Percentiles rank a stretch among this genome's conserved stretches.
Evolutionary conservation across 2,888 invertebrate species (phyloP).

Genomic region (Leucophenga maculata): DNA sequence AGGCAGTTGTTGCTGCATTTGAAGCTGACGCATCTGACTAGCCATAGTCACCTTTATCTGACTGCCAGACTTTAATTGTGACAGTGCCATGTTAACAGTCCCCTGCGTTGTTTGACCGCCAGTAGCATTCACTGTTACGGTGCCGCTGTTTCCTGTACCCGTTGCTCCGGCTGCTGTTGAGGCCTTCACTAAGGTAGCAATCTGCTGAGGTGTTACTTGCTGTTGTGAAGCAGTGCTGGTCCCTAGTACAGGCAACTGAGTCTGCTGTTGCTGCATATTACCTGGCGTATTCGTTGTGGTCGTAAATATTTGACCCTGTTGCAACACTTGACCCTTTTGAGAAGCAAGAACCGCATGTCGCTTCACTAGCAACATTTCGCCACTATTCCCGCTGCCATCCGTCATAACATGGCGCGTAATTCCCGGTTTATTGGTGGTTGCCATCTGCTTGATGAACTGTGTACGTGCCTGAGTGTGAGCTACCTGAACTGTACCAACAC

Average conservation of each 20-base stretch:
- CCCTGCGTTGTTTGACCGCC: constrained; percentile 57
- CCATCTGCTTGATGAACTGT: constrained; percentile 71
- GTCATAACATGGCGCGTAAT: constrained; percentile 72
- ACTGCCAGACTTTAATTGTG: constrained; percentile 71
- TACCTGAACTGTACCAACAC: constrained; percentile 74
- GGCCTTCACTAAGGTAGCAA: constrained; percentile 70
- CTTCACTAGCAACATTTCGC: constrained; percentile 76
- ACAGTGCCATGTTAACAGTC: constrained; percentile 70
- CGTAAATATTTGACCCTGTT: constrained; percentile 76
- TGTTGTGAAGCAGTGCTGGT: constrained; percentile 36
- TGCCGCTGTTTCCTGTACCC: constrained; percentile 53
- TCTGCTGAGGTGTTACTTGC: constrained; percentile 66
- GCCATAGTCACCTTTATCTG: constrained; percentile 75
- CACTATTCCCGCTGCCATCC: constrained; percentile 73
- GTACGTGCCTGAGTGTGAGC: constrained; percentile 70
- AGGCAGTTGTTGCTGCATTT: constrained; percentile 75
- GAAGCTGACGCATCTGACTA: constrained; percentile 79
- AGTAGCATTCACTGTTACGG: constrained; percentile 65
- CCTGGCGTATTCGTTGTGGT: constrained; percentile 68
- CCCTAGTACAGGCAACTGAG: constrained; percentile 46
- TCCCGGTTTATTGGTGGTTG: constrained; percentile 70
- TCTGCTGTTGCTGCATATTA: constrained; percentile 68
- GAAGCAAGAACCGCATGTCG: constrained; percentile 72
- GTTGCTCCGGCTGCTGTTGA: constrained; percentile 68
- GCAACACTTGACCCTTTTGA: constrained; percentile 72